Evolutionary conservation across 2,797 vertebrate genomes (phyloP), one percentile per base, ranked within the genome.

Genomic region (Protonibea diacanthus): DNA sequence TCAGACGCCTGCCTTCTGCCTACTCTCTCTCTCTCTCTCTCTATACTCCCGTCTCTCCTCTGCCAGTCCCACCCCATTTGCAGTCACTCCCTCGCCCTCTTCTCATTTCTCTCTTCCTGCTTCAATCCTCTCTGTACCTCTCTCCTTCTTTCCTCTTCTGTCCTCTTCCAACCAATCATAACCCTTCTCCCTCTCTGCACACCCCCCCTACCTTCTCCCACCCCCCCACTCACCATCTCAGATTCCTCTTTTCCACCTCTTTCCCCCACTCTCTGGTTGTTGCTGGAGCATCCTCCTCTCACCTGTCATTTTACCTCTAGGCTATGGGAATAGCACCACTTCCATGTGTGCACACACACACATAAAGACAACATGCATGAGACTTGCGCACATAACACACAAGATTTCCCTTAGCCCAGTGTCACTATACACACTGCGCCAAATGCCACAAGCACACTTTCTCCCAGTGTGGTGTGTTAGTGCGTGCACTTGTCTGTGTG

Each of bases 291-390:
- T 91, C 93, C 89, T 96, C 86, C 85, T 87, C 87, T 84, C 94
- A 88, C 93, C 94, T 97, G 96, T 96, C 97, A 97, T 91, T 91
- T 95, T 89, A 88, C 89, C 89, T 79, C 80, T 86, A 88, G 91
- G 92, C 90, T 86, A 71, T 93, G 92, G 93, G 95, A 93, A 96
- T 95, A 85, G 91, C 92, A 95, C 92, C 92, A 92, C 91, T 89
- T 95, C 86, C 88, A 67, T 62, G 63, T 52, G 51, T 0, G 38
- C 33, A 20, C 60, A 52, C 72, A 77, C 62, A 74, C 62, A 74
- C 57, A 62, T 42, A 51, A 72, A 77, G 47, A 69, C 78, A 84
- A 76, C 76, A 88, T 68, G 44, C 67, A 82, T 53, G 52, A 71
- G 38, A 78, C 59, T 67, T 80, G 84, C 81, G 83, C 51, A 82